Evolutionary conservation across 2,113 vertebrate genomes (phyloP).

Genomic region (Talpa occidentalis): DNA sequence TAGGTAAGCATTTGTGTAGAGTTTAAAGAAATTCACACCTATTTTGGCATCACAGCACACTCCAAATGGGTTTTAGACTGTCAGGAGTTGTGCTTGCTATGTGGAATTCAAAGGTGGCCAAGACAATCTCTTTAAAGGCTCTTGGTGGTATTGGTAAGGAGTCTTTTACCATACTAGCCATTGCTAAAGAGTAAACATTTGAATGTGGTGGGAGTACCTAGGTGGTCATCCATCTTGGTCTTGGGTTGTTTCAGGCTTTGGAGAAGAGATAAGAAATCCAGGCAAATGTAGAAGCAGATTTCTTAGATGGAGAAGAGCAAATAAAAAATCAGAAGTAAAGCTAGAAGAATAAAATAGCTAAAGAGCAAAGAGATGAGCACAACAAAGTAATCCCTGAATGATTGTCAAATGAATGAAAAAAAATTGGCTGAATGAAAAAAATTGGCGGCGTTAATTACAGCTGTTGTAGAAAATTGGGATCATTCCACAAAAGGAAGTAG

Average conservation of each 20-base stretch:
- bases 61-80: neutral
- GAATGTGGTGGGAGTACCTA: too few relatives aligned
- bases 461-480: neutral
- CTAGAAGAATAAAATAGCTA: neutral
- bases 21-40: neutral
- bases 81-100: neutral
- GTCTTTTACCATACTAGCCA: neutral
- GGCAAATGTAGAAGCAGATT: too few relatives aligned
- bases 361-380: neutral
- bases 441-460: neutral
- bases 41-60: neutral
- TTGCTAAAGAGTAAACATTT: neutral
- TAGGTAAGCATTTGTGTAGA: neutral
- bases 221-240: too few relatives aligned
- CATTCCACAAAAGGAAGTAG: neutral
- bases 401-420: neutral
- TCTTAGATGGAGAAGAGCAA: neutral
- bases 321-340: too few relatives aligned
- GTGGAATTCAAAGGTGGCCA: neutral
- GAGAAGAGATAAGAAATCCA: neutral
- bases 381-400: neutral
- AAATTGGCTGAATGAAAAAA: neutral
- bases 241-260: neutral
- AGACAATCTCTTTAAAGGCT: neutral
- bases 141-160: neutral